Evolutionary conservation across 1,140 invertebrate genomes (phyloP), one percentile per base, ranked within the genome.

Genomic region (Episyrphus balteatus): DNA sequence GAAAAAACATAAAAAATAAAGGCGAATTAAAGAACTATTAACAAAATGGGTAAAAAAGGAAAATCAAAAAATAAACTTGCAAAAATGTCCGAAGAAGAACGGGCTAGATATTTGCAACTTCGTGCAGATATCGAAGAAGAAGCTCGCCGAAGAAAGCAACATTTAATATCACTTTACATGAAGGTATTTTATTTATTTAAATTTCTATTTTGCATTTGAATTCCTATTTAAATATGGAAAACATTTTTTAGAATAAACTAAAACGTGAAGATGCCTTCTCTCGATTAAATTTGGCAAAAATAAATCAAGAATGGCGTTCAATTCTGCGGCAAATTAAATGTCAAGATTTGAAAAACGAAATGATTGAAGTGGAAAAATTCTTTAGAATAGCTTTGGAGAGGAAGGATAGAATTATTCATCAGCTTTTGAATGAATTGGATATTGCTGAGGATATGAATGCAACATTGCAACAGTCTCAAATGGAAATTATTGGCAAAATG

Each of bases 291-390:
- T 77, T 79, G 50, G 84, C 85, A 0, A 89, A 89, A 70, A 82
- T 89, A 15, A 87, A 88, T 58, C 82, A 86, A 68, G 79, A 85
- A 60, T 88, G 86, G 86, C 75, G 86, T 44, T 79, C 78, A 38
- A 76, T 84, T 49, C 68, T 89, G 42, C 73, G 86, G 7, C 77
- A 78, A 66, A 75, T 82, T 39, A 88, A 88, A 72, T 80, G 79
- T 50, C 77, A 78, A 38, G 81, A 87, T 57, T 73, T 88, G 61
- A 73, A 80, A 26, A 62, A 78, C 11, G 76, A 84, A 43, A 74
- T 86, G 6, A 68, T 80, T 60, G 79, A 79, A 8, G 56, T 66
- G 42, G 55, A 58, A 39, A 54, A 51, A 33, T 65, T 64, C 41
- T 70, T 53, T 21, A 48, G 66, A 44, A 62, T 66, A 21, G 56